Evolutionary conservation across 2,113 vertebrate species (phyloP), one percentile per base, ranked within the genome.

Genomic region (Siphamia tubifer): DNA sequence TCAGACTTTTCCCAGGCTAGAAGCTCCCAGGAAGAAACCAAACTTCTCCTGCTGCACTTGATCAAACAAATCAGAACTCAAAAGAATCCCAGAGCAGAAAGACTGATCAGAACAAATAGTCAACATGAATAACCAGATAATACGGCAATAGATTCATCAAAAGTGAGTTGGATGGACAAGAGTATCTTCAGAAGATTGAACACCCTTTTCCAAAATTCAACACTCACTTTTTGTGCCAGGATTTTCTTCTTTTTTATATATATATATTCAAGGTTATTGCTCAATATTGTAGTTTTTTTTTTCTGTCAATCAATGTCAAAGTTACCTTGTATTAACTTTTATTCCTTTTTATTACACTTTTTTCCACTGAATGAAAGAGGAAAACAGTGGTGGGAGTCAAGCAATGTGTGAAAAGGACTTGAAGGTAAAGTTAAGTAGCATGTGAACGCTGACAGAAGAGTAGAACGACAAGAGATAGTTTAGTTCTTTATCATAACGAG

Each of bases 31-130:
- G 83, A 97, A 94, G 60, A 84, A 91, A 0, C 20, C 88, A 1
- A 90, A 93, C 55, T 88, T 68, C 23, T 95, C 92, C 75, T 99
- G 97, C 74, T 99, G 97, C 85, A 89, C 52, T 53, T 79, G 81
- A 85, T 81, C 62, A 68, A 31, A 64, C 20, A 27, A 30, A 6
- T 13, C 42, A 12, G 3, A 47, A 5, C 44, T 44, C n/a, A 12
- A 38, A 61, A 17, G 21, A 70, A 47, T 24, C 23, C 8, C 48
- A 24, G 58, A 12, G 17, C 36, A 67, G 36, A 57, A 39, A 63
- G 7, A 30, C 34, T 68, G 47, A 35, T 11, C 20, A 67, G 58
- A 78, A 60, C 73, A 81, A 82, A 63, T 56, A 12, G 45, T 28
- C 3, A 21, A 19, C 2, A 2, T 34, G 15, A 60, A 40, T 23